Conservation (phyloP, 2,797 vertebrate genomes). For the Fistularia commersonii region DNA sequence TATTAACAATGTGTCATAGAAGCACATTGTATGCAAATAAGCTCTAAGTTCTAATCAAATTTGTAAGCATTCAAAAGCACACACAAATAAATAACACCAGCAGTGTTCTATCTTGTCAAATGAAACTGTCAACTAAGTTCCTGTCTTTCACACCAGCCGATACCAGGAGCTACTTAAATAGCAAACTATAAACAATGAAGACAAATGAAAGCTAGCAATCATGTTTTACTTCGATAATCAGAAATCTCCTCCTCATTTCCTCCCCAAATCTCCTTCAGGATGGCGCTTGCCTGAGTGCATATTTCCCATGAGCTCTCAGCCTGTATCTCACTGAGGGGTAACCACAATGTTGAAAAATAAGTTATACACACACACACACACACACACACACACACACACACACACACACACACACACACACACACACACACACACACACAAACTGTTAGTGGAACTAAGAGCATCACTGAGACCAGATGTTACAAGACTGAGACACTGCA, state of each 20-base stretch:
- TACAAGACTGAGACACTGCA: conserved; percentile 24
- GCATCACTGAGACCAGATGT: conserved; percentile 54
- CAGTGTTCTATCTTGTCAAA: no score
- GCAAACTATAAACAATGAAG: no score
- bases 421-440: no score
- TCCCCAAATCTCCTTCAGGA: conserved; percentile 47
- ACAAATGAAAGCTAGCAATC: conserved; percentile 3
- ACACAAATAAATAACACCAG: no score
- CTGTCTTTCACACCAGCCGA: no score
- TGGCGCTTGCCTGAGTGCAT: conserved; percentile 53
- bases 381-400: conserved; percentile 16
- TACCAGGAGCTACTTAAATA: no score
- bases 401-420: conserved; percentile 14
- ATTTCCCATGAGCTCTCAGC: conserved; percentile 66
- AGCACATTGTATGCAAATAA: no score
- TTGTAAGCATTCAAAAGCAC: no score
- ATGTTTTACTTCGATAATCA: conserved; percentile 52
- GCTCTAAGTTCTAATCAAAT: no score
- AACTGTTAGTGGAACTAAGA: conserved; percentile 23
- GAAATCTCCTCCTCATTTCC: conserved; percentile 64
- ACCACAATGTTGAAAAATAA: conserved; percentile 28
- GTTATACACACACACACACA: conserved; percentile 7
- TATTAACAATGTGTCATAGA: no score
- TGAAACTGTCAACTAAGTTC: no score
- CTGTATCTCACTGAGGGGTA: conserved; percentile 41